Evolutionary conservation across 2,113 vertebrate species (phyloP).

Genomic region (Nymphicus hollandicus): DNA sequence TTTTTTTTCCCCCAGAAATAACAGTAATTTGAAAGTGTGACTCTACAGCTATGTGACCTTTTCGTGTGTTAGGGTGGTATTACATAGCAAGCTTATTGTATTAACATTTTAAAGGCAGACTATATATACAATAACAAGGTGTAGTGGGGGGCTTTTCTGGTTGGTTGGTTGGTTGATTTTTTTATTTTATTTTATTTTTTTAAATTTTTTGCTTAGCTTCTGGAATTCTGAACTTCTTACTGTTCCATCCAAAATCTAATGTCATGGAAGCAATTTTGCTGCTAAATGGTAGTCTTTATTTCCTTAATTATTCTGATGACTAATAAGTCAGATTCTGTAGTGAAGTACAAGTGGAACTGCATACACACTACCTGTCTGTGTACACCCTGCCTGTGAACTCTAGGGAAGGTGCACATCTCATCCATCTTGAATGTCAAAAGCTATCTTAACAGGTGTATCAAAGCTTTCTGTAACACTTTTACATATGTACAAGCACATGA

Average conservation of each 20-base stretch:
- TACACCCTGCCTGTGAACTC: background rate
- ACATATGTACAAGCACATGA: background rate
- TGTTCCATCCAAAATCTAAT: background rate
- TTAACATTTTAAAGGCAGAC: background rate
- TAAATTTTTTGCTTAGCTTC: background rate
- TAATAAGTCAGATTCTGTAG: background rate
- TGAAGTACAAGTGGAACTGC: background rate
- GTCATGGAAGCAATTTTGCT: background rate
- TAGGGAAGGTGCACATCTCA: background rate
- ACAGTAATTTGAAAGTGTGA: background rate
- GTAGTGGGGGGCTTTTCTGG: background rate
- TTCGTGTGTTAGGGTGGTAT: background rate
- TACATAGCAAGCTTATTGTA: background rate
- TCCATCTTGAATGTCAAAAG: background rate
- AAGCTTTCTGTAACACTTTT: background rate
- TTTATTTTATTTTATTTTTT: background rate
- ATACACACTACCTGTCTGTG: background rate
- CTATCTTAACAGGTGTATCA: slow-evolving; percentile 12
- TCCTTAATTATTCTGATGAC: background rate
- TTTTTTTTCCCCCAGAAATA: background rate
- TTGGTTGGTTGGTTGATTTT: background rate
- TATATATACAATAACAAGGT: background rate
- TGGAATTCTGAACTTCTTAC: background rate
- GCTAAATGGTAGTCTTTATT: background rate
- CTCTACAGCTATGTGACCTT: background rate